These are phyloP conservation scores for Rhyzopertha dominica DNA, from an alignment of 1,140 invertebrate genomes.

Conservation along the genomic window DNA sequence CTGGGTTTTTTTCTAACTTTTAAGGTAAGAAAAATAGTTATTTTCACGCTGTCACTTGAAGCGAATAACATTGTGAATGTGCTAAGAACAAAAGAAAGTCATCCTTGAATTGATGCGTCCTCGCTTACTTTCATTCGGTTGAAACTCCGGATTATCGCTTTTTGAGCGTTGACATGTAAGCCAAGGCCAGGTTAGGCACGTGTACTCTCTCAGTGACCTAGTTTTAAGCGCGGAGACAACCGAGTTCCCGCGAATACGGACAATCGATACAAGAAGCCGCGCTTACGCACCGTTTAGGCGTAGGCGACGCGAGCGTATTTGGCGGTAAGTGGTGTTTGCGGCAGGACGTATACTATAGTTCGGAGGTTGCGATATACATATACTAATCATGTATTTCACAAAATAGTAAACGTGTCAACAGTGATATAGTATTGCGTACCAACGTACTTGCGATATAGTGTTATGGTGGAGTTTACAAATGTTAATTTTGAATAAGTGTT, in stretches of 20 bases:
- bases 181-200: constrained; percentile 19
- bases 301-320: too few relatives aligned
- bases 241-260: constrained; percentile 12
- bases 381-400: too few relatives aligned
- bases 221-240: constrained; percentile 9
- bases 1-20: background rate
- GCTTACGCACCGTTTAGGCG: too few relatives aligned
- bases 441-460: too few relatives aligned
- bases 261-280: constrained; percentile 21
- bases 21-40: background rate
- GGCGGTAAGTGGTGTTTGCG: too few relatives aligned
- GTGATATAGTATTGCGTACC: too few relatives aligned
- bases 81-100: background rate
- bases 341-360: too few relatives aligned
- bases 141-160: constrained; percentile 10
- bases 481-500: too few relatives aligned
- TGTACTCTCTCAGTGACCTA: constrained; percentile 20
- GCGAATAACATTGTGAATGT: background rate
- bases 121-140: background rate
- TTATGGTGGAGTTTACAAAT: too few relatives aligned
- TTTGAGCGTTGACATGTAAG: constrained; percentile 12
- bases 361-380: too few relatives aligned
- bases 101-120: background rate
- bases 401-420: too few relatives aligned
- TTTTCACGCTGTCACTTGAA: background rate